Conservation (phyloP, 1,140 invertebrate species). For the Scylla paramamosain region DNA sequence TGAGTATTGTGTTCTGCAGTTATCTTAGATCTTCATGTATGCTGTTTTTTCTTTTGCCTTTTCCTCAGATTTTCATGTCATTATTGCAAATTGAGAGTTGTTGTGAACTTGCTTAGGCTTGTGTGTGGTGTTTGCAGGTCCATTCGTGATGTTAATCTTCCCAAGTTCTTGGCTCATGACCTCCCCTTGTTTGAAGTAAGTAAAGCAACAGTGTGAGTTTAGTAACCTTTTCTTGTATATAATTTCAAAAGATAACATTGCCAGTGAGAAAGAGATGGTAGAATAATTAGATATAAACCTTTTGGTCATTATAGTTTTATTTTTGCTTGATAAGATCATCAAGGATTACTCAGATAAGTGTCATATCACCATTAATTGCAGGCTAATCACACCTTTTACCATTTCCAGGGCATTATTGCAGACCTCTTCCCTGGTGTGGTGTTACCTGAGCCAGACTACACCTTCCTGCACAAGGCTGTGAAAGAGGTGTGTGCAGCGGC, state of each 20-base stretch:
- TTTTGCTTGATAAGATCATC: too few relatives aligned
- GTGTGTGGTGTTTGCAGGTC: slow-evolving; percentile 84
- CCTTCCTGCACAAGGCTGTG: slow-evolving; percentile 81
- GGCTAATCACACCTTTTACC: too few relatives aligned
- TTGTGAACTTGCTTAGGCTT: not conserved
- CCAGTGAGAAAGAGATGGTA: too few relatives aligned
- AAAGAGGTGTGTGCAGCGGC: slow-evolving; percentile 85
- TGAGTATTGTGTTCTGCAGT: not conserved
- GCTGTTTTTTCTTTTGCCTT: not conserved
- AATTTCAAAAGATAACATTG: too few relatives aligned
- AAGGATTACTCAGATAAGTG: too few relatives aligned
- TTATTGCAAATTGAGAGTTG: not conserved
- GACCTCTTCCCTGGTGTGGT: slow-evolving; percentile 84
- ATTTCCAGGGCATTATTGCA: slow-evolving; percentile 89
- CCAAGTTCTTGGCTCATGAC: slow-evolving; percentile 91
- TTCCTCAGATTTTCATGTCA: not conserved
- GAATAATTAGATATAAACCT: too few relatives aligned
- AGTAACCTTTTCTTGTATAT: too few relatives aligned
- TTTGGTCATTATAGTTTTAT: too few relatives aligned
- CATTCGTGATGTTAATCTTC: slow-evolving; percentile 95
- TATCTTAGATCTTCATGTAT: not conserved
- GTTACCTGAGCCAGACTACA: slow-evolving; percentile 81
- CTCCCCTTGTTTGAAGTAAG: slow-evolving; percentile 94
- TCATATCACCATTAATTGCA: too few relatives aligned
- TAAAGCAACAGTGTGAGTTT: slow-evolving; percentile 82